Conservation (phyloP, 2,888 invertebrate genomes). For the Tiphia femorata region DNA sequence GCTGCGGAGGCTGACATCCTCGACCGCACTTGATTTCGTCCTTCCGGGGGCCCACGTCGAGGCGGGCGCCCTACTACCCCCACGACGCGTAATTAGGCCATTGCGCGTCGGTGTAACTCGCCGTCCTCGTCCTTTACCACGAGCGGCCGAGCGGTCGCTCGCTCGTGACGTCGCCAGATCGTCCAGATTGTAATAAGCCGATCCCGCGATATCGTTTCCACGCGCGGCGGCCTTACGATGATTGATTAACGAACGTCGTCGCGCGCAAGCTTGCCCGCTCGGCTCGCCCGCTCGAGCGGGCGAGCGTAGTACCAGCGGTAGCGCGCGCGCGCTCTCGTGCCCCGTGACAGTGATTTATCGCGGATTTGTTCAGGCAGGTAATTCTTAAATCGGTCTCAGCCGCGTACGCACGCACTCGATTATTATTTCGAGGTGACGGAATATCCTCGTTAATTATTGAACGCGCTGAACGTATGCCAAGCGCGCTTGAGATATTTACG, state of each 20-base stretch:
- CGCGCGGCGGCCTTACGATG: slow-evolving; percentile 14
- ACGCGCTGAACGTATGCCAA: not conserved
- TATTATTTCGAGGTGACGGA: not conserved
- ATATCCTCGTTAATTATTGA: not conserved
- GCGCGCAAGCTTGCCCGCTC: no score
- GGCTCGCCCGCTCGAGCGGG: no score
- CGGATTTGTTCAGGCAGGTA: not conserved
- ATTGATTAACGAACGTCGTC: slow-evolving; percentile 33
- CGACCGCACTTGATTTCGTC: slow-evolving; percentile 40
- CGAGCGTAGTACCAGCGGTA: slow-evolving; percentile 22
- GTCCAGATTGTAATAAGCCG: slow-evolving; percentile 27
- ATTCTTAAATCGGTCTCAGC: not conserved
- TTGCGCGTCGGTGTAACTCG: slow-evolving; percentile 28
- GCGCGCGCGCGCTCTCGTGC: slow-evolving; percentile 21
- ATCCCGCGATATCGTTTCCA: not conserved
- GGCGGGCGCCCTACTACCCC: no score
- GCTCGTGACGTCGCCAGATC: slow-evolving; percentile 9
- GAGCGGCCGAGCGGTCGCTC: slow-evolving; percentile 21
- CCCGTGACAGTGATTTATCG: slow-evolving; percentile 22
- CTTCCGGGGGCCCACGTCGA: slow-evolving; percentile 25
- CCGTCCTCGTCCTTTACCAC: slow-evolving; percentile 28
- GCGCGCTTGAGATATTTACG: not conserved
- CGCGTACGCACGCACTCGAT: not conserved
- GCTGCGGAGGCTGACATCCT: slow-evolving; percentile 25
- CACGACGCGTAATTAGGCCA: slow-evolving; percentile 39